phyloP scores from a whole-genome alignment of 2,113 vertebrate species.

The Tichodroma muraria region DNA sequence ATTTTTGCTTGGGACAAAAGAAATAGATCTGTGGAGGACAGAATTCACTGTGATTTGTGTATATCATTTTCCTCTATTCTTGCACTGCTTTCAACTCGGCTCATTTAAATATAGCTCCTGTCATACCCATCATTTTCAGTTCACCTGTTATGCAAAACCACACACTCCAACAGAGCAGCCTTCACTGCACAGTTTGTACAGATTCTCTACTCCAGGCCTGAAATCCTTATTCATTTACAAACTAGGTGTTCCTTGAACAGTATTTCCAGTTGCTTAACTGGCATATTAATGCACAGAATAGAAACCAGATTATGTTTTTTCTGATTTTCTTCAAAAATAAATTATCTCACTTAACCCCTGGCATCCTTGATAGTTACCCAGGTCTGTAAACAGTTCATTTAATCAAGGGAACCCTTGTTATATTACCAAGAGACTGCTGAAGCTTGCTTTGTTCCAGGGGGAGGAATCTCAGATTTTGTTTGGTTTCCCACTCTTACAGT shows the following conservation, averaged over 20 bases:
- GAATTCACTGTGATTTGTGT: neutral
- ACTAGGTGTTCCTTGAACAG: neutral
- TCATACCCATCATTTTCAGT: slow-evolving; percentile 35
- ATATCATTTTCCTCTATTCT: neutral
- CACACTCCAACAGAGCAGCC: neutral
- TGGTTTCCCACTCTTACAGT: neutral
- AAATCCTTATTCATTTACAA: neutral
- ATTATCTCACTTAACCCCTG: neutral
- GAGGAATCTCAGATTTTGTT: neutral
- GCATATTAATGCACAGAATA: neutral
- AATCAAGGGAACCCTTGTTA: neutral
- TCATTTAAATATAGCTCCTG: slow-evolving; percentile 49
- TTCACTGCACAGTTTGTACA: neutral
- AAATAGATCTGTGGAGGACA: neutral
- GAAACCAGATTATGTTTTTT: neutral
- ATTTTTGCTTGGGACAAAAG: slow-evolving; percentile 7
- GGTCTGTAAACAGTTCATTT: neutral
- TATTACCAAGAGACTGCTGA: neutral
- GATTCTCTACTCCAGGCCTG: neutral
- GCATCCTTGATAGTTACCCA: neutral
- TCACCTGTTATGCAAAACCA: slow-evolving; percentile 37
- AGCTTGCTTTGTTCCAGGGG: neutral
- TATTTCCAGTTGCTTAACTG: neutral
- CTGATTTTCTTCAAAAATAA: neutral
- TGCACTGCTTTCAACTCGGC: neutral